Evolutionary conservation across 2,888 invertebrate genomes (phyloP).

Genomic region (Meteorus colon): DNA sequence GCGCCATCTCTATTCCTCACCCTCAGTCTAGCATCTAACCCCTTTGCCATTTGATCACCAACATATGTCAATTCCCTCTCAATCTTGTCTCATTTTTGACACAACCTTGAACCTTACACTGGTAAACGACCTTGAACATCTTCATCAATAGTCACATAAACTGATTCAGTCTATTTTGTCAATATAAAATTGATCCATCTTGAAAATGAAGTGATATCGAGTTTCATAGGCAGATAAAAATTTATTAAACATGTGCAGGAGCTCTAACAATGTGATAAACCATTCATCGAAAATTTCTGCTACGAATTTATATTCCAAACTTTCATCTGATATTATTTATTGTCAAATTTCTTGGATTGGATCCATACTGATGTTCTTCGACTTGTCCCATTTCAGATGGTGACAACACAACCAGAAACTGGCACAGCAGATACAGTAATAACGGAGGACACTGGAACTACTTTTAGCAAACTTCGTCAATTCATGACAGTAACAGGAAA

Average conservation of each 20-base stretch:
- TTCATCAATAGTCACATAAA: background rate
- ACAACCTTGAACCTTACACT: background rate
- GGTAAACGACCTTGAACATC: background rate
- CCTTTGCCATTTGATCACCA: slow-evolving; percentile 8
- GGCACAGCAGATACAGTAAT: slow-evolving; percentile 77
- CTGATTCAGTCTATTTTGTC: slow-evolving; percentile 14
- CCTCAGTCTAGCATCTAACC: background rate
- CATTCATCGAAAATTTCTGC: background rate
- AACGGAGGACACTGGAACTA: slow-evolving; percentile 79
- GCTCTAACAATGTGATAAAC: slow-evolving; percentile 10
- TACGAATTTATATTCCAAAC: background rate
- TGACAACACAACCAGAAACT: slow-evolving; percentile 82
- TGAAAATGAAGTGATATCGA: background rate
- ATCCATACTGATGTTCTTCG: slow-evolving; percentile 11
- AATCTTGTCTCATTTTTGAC: background rate
- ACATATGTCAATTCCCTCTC: background rate
- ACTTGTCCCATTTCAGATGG: slow-evolving; percentile 79
- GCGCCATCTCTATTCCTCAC: slow-evolving; percentile 15
- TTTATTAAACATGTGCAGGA: background rate
- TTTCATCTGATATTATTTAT: background rate
- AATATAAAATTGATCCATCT: background rate
- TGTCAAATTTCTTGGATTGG: background rate
- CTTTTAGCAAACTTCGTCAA: slow-evolving; percentile 89
- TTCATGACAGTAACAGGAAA: slow-evolving; percentile 87
- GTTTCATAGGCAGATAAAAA: background rate